Evolutionary conservation across 1,140 invertebrate species (phyloP).

Genomic region (Ostrea edulis): DNA sequence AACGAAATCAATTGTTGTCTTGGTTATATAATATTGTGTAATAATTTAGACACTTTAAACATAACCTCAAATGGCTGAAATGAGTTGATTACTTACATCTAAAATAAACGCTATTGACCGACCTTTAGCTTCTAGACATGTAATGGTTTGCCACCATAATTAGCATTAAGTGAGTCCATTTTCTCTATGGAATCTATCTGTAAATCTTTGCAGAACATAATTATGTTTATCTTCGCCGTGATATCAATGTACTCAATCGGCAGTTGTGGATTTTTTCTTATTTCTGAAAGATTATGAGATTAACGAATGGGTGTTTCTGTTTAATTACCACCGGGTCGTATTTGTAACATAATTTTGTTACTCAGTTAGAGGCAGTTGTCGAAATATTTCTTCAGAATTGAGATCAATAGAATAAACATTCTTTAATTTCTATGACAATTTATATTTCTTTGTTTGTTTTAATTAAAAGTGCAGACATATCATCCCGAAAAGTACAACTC

Average conservation of each 20-base stretch:
- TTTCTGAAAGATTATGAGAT: background rate
- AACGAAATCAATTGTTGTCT: background rate
- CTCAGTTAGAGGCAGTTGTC: background rate
- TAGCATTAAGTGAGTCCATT: background rate
- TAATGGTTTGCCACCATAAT: background rate
- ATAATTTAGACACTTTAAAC: background rate
- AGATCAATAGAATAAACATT: background rate
- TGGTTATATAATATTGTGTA: conserved; percentile 16
- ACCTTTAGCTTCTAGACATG: background rate
- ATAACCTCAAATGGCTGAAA: background rate
- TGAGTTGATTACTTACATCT: background rate
- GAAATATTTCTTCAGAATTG: background rate
- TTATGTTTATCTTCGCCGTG: conserved; percentile 1
- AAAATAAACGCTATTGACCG: background rate
- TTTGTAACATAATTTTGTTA: conserved; percentile 11
- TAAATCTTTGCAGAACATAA: background rate
- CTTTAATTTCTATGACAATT: conserved; percentile 22
- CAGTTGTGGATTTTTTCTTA: background rate
- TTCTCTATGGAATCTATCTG: background rate
- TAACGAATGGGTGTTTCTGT: background rate
- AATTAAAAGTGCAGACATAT: no score
- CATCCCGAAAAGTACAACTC: no score
- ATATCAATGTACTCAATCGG: background rate
- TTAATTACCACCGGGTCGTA: background rate
- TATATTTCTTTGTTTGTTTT: background rate